Conservation (phyloP, 1,140 invertebrate genomes). For the Telenomus remus region DNA sequence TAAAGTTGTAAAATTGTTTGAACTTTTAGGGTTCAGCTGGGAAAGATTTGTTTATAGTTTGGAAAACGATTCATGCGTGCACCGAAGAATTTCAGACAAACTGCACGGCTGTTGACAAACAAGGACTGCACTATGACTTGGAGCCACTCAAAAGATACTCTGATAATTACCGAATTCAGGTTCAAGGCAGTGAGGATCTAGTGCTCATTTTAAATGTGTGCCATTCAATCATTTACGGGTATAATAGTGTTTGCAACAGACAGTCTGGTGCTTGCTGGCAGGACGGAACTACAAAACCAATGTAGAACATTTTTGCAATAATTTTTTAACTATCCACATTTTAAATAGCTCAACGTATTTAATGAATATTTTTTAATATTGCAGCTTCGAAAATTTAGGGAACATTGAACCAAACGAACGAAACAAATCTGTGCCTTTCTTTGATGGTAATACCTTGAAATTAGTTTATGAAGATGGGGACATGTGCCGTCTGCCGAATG, state of each 20-base stretch:
- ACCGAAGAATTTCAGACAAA: slow-evolving; percentile 33
- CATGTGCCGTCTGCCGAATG: slow-evolving; percentile 37
- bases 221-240: slow-evolving; percentile 64
- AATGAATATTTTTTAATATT: background rate
- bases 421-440: slow-evolving; percentile 25
- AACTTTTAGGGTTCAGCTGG: slow-evolving; percentile 54
- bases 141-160: slow-evolving; percentile 59
- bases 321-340: too few relatives aligned
- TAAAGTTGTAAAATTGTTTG: background rate
- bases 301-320: slow-evolving; percentile 22
- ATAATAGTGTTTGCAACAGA: slow-evolving; percentile 50
- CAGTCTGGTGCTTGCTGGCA: slow-evolving; percentile 62
- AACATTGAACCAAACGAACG: slow-evolving; percentile 30
- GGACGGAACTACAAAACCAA: slow-evolving; percentile 18
- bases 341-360: too few relatives aligned
- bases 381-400: slow-evolving; percentile 63
- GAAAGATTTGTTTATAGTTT: slow-evolving; percentile 61
- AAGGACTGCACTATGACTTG: slow-evolving; percentile 62
- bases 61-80: slow-evolving; percentile 63
- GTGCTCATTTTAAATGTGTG: slow-evolving; percentile 70
- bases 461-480: slow-evolving; percentile 63
- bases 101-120: slow-evolving; percentile 59
- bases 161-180: slow-evolving; percentile 65
- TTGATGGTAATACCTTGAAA: slow-evolving; percentile 55
- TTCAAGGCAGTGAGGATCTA: slow-evolving; percentile 27